These are phyloP conservation scores for Corvus hawaiiensis DNA, from an alignment of 2,113 vertebrate species.

Conservation along the genomic window DNA sequence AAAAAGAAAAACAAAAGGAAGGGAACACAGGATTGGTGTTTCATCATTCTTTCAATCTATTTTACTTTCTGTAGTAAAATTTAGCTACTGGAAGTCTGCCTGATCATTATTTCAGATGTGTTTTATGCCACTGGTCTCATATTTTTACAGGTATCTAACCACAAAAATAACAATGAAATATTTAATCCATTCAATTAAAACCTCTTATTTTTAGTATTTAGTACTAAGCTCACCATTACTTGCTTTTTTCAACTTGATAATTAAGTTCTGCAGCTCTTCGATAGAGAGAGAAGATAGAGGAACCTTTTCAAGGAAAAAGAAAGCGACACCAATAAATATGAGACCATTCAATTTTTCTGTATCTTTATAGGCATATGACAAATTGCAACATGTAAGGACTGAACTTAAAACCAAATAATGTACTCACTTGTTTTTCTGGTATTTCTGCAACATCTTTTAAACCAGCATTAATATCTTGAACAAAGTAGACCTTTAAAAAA, in stretches of 20 bases:
- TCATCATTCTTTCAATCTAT: background rate
- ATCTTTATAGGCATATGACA: background rate
- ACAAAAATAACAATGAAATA: background rate
- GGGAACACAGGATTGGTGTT: background rate
- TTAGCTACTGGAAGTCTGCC: background rate
- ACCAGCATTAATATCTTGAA: conserved; percentile 87
- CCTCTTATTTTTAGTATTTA: background rate
- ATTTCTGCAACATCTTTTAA: conserved; percentile 64
- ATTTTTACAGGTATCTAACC: background rate
- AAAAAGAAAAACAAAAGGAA: background rate
- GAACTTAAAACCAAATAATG: background rate
- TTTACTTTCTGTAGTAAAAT: background rate
- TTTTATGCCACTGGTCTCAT: background rate
- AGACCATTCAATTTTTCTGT: background rate
- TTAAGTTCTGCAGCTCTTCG: conserved; percentile 76
- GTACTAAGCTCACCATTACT: conserved; percentile 70
- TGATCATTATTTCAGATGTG: background rate
- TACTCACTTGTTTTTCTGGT: conserved; percentile 70
- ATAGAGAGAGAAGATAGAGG: conserved; percentile 77
- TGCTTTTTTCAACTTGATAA: conserved; percentile 80
- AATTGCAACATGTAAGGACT: background rate
- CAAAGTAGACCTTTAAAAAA: conserved; percentile 83
- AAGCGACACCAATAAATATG: background rate
- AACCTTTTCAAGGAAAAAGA: conserved; percentile 66
- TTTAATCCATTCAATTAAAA: background rate